phyloP scores from a whole-genome alignment of 2,888 invertebrate genomes.

The Eristalinus aeneus region DNA sequence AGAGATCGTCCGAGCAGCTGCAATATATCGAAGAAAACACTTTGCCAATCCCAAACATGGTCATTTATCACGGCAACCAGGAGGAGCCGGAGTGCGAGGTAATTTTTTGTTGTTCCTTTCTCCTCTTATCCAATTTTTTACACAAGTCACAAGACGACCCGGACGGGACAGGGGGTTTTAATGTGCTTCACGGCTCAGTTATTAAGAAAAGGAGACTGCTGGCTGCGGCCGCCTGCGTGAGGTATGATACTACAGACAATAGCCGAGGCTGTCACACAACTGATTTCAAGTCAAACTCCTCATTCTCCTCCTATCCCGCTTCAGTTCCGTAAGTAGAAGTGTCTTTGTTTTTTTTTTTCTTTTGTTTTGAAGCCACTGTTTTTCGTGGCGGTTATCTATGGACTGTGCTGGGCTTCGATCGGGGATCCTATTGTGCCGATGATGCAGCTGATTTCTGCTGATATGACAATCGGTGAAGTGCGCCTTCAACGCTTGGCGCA shows the following conservation, averaged over 20 bases:
- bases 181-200: conserved; percentile 64
- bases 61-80: conserved; percentile 57
- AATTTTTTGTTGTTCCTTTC: conserved; percentile 12
- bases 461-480: background rate
- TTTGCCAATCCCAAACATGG: conserved; percentile 61
- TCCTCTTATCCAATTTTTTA: background rate
- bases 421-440: background rate
- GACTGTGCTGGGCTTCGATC: background rate
- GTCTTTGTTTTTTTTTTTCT: background rate
- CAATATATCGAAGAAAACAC: conserved; percentile 53
- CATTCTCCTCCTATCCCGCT: background rate
- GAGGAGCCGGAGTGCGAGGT: conserved; percentile 33
- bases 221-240: background rate
- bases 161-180: conserved; percentile 3
- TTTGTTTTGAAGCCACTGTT: background rate
- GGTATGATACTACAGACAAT: background rate
- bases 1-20: conserved; percentile 57
- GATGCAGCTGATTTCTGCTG: background rate
- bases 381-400: background rate
- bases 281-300: background rate
- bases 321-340: background rate
- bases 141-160: background rate
- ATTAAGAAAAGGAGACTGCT: conserved; percentile 30
- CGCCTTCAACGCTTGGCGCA: background rate
- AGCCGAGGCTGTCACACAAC: background rate